Conservation (phyloP, 2,797 vertebrate genomes). For the Sebastes miniatus region DNA sequence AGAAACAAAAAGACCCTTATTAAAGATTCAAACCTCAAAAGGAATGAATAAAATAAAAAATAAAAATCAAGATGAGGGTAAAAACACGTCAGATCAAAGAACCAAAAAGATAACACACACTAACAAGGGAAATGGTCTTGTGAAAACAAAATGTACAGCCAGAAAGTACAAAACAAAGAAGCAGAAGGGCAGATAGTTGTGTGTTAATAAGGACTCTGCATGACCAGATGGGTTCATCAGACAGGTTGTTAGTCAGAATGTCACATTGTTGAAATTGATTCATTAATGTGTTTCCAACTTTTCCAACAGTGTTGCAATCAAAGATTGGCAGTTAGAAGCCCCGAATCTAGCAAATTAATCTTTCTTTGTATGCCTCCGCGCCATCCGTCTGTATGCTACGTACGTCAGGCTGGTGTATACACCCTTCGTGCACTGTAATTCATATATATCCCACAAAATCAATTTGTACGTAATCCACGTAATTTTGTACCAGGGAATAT, state of each 20-base stretch:
- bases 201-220: neutral
- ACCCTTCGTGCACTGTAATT: too few relatives aligned
- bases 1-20: neutral
- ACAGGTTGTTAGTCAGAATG: neutral
- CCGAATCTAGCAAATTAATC: neutral
- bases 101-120: neutral
- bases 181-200: neutral
- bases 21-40: constrained; percentile 40
- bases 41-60: constrained; percentile 28
- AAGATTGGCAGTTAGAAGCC: neutral
- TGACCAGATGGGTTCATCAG: neutral
- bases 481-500: rapidly evolving
- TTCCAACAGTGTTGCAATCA: neutral
- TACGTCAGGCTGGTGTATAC: too few relatives aligned
- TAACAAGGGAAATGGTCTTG: neutral
- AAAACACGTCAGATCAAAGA: constrained; percentile 7
- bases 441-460: too few relatives aligned
- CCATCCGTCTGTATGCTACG: too few relatives aligned
- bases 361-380: neutral
- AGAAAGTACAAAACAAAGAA: neutral
- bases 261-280: neutral
- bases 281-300: neutral
- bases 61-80: constrained; percentile 25
- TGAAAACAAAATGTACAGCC: neutral
- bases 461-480: too few relatives aligned